phyloP scores from a whole-genome alignment of 2,888 invertebrate species.

The Caenorhabditis becei region DNA sequence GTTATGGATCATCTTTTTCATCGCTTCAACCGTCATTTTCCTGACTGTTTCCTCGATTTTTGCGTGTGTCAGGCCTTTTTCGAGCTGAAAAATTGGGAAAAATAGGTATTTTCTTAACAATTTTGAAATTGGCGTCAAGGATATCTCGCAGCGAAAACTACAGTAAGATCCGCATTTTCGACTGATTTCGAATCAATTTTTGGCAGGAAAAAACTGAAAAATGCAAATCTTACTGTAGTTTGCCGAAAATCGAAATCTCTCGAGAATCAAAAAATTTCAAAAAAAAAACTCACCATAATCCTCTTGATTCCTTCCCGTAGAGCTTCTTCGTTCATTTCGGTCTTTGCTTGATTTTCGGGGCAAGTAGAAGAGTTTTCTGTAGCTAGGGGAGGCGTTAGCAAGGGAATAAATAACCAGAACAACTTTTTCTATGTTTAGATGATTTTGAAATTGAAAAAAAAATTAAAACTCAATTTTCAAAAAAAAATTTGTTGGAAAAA shows the following conservation, averaged over 20 bases:
- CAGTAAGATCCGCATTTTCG: too few relatives aligned
- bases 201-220: not conserved
- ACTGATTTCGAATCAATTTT: too few relatives aligned
- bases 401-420: too few relatives aligned
- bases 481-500: too few relatives aligned
- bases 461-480: too few relatives aligned
- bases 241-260: not conserved
- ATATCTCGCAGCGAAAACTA: too few relatives aligned
- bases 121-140: too few relatives aligned
- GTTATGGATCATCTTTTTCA: slow-evolving; percentile 41
- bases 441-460: too few relatives aligned
- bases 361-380: slow-evolving; percentile 37
- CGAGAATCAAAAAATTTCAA: not conserved
- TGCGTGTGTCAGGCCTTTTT: slow-evolving; percentile 22
- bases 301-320: slow-evolving; percentile 28
- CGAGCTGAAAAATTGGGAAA: slow-evolving; percentile 29
- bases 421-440: too few relatives aligned
- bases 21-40: slow-evolving; percentile 22
- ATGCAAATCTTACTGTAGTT: not conserved
- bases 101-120: too few relatives aligned
- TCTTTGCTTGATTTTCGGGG: slow-evolving; percentile 49
- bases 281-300: slow-evolving; percentile 41
- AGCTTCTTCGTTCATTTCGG: too few relatives aligned
- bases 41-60: slow-evolving; percentile 39
- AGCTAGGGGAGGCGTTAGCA: not conserved